Evolutionary conservation across 2,113 vertebrate species (phyloP), one percentile per base, ranked within the genome.

Genomic region (Peromyscus maniculatus): DNA sequence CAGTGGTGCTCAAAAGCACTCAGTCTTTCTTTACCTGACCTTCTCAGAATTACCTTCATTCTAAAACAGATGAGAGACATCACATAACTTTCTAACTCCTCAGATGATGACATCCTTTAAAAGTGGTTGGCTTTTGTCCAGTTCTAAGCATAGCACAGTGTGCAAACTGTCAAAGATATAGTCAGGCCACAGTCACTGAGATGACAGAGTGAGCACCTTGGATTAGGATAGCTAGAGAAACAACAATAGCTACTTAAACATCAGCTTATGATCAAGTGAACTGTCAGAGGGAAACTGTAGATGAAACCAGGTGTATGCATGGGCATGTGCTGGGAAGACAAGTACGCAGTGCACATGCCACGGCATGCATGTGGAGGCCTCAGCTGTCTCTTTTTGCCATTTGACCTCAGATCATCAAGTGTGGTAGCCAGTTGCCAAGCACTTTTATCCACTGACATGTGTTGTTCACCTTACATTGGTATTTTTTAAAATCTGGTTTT

Each of bases 11-110:
- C 46, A 31, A 89, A 94, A 19, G 67, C 55, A 6, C 57, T 96
- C 69, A n/a, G 36, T 39, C 91, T 62, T 72, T 39, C 77, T 82
- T 64, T 69, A 94, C 36, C 31, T 26, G 31, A 72, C 66, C 43
- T 59, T 95, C 75, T 94, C 31, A n/a, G 75, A 82, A 95, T 12
- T 66, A 94, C 26, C 15, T 66, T 46, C 84, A 33, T 57, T 26
- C 36, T 69, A 69, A 87, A 96, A 46, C 64, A 90, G 92, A 66
- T 66, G 59, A 90, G 67, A 87, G 33, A 80, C 24, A 87, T 74
- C 64, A 67, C 59, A 64, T 87, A 78, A 77, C 21, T 6, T 26
- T 22, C 64, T 91, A 57, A 55, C 43, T 93, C 64, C 4, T 0
- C 33, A 75, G 69, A 59, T 43, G 67, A 91, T 67, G 0, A 0